Evolutionary conservation across 2,888 invertebrate species (phyloP), one percentile per base, ranked within the genome.

Genomic region (Meandrusa payeni): DNA sequence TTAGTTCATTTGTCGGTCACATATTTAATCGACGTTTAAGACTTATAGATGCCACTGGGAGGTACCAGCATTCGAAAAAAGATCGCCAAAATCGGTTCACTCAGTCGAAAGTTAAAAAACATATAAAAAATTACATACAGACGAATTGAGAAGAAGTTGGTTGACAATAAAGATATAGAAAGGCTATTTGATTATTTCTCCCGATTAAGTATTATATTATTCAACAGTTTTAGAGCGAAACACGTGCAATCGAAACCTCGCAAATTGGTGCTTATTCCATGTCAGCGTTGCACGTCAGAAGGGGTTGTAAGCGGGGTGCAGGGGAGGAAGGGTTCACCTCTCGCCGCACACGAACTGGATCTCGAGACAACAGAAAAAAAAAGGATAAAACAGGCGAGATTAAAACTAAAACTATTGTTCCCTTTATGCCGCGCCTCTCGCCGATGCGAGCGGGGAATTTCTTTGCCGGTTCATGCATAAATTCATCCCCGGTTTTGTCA

Each of bases 391-490:
- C 45, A 65, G 57, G 57, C 65, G 62, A 72, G 81, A 81, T 82
- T 82, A 80, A 83, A 81, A 75, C 77, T 77, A 76, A 81, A 70
- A 78, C 85, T 80, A 85, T 87, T 86, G 87, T 87, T 81, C 83
- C 73, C 80, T 76, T 80, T 72, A 72, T 59, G 59, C 62, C 55
- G 51, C 49, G 59, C 59, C 46, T 66, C 68, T 68, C 62, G 69
- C 58, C 73, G 59, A 54, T 53, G 48, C 52, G 52, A 55, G 47
- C 48, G 58, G 61, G 69, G 78, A 79, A 78, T 70, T 81, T 77
- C 76, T 54, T 53, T 53, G 62, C 58, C 63, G 68, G 67, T 76
- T 83, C 85, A 87, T 86, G 83, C 82, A 85, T 86, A 76, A 80
- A 86, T 86, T 83, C 83, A 85, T 82, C 77, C 71, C 71, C 61